These are phyloP conservation scores for Carettochelys insculpta DNA, from an alignment of 2,113 vertebrate species.

Conservation along the genomic window DNA sequence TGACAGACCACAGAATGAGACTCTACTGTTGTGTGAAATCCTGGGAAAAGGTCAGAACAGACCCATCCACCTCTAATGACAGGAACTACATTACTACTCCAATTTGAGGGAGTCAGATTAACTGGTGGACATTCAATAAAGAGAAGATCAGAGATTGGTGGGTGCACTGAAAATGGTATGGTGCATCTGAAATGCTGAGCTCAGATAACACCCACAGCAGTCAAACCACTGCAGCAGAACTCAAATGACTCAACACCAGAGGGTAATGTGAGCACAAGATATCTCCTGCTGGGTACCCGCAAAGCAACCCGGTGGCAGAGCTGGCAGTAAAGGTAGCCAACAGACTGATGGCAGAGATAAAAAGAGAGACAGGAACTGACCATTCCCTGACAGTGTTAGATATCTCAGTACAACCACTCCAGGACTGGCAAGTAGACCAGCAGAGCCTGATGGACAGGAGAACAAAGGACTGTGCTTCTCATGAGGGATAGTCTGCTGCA, in stretches of 20 bases:
- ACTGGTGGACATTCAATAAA: neutral
- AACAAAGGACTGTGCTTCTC: neutral
- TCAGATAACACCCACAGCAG: neutral
- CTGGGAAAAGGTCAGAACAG: neutral
- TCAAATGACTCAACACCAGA: neutral
- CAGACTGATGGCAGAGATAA: neutral
- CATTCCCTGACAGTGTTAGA: neutral
- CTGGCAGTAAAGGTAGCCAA: neutral
- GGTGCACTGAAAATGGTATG: neutral
- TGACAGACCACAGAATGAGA: neutral
- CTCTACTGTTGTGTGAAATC: neutral
- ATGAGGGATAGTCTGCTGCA: neutral
- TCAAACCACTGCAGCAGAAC: neutral
- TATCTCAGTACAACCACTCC: neutral
- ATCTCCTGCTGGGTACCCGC: neutral
- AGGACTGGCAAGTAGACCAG: neutral
- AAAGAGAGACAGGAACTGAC: neutral
- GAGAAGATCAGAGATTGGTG: neutral
- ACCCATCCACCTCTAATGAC: neutral
- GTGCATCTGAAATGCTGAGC: neutral
- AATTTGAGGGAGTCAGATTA: neutral
- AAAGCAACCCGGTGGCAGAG: neutral
- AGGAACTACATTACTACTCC: neutral
- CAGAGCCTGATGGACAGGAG: neutral
- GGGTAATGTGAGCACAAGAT: neutral